These are phyloP conservation scores for Numida meleagris DNA, from an alignment of 2,113 vertebrate species.

Conservation along the genomic window DNA sequence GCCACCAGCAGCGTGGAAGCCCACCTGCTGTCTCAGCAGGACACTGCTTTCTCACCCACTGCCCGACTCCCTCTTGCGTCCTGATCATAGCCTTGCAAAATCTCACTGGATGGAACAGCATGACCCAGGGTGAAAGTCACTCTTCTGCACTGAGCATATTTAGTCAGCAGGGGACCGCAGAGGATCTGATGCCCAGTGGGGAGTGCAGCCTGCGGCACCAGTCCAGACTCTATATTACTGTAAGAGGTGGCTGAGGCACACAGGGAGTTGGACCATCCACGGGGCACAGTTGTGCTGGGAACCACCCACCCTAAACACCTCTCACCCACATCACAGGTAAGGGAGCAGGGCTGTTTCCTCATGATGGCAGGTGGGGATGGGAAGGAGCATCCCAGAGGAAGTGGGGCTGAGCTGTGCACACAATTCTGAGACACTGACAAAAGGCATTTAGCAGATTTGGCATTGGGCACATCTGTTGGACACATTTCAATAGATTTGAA, in stretches of 20 bases:
- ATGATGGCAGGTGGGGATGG: neutral
- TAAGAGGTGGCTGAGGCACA: neutral
- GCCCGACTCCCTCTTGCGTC: neutral
- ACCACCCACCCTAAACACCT: neutral
- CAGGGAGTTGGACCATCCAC: neutral
- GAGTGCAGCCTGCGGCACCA: neutral
- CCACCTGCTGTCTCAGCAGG: neutral
- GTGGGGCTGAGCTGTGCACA: neutral
- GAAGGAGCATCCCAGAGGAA: neutral
- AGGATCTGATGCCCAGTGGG: neutral
- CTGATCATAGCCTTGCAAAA: neutral
- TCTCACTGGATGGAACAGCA: neutral
- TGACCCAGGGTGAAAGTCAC: neutral
- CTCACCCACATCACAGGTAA: neutral
- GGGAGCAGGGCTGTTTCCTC: neutral
- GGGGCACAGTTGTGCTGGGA: neutral
- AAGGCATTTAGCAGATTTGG: neutral
- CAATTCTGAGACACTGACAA: neutral
- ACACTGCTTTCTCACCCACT: neutral
- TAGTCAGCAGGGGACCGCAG: neutral
- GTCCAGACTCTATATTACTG: accelerated
- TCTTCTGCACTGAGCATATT: neutral
- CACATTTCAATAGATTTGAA: neutral
- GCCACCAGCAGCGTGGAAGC: neutral
- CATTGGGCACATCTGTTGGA: neutral